Conservation (phyloP, 2,888 invertebrate species). For the Caenorhabditis zanzibari region DNA sequence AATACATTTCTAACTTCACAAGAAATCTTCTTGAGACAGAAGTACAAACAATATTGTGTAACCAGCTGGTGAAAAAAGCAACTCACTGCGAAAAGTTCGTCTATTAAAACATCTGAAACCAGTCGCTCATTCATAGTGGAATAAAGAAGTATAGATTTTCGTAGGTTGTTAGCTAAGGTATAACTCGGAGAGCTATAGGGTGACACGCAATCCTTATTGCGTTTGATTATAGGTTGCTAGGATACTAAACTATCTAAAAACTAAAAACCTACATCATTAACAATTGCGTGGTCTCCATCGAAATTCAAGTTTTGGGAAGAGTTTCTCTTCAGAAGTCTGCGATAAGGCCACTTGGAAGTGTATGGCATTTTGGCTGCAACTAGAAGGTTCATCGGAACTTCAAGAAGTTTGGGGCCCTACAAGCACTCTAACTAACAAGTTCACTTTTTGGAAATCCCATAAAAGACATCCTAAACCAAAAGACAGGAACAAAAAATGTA, state of each 20-base stretch:
- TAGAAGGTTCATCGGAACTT: too few relatives aligned
- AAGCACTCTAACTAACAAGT: conserved; percentile 1
- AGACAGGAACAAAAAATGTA: neutral
- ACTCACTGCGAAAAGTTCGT: neutral
- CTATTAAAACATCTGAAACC: neutral
- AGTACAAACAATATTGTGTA: neutral
- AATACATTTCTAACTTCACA: too few relatives aligned
- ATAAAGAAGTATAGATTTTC: too few relatives aligned
- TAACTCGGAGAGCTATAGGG: too few relatives aligned
- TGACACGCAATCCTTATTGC: too few relatives aligned
- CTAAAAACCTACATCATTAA: neutral
- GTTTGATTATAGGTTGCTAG: too few relatives aligned
- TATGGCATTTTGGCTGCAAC: conserved; percentile 3
- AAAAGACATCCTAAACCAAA: neutral
- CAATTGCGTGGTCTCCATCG: neutral
- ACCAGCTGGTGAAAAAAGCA: neutral
- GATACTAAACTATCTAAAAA: too few relatives aligned
- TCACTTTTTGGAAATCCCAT: neutral
- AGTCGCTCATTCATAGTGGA: too few relatives aligned
- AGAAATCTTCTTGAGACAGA: neutral
- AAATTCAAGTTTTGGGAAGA: neutral
- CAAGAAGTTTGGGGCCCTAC: too few relatives aligned
- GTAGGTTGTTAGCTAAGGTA: too few relatives aligned
- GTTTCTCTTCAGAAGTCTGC: neutral
- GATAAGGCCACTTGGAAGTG: neutral